A percentile compares a stretch with the other conserved stretches of the same genome.
phyloP scores from a whole-genome alignment of 2,888 invertebrate genomes.

The Desoria tigrina region DNA sequence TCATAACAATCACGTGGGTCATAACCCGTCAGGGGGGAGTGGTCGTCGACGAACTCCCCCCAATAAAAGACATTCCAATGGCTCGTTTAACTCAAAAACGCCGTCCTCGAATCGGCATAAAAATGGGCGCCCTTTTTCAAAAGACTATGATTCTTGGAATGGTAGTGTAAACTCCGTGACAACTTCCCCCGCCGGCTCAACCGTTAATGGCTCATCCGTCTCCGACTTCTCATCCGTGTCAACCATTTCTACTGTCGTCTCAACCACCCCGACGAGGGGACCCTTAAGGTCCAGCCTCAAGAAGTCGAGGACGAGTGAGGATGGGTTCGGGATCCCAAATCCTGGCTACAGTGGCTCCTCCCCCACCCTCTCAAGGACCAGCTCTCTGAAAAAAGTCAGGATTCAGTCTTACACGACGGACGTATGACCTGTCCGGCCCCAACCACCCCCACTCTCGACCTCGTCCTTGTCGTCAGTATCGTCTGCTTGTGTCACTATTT shows the following conservation, averaged over 20 bases:
- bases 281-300: constrained; percentile 80
- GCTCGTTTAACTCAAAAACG: background rate
- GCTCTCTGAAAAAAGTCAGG: constrained; percentile 85
- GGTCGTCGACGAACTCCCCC: constrained; percentile 7
- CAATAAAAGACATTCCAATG: background rate
- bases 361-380: constrained; percentile 78
- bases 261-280: constrained; percentile 58
- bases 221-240: constrained; percentile 47
- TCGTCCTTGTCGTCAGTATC: too few species aligned
- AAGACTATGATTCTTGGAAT: constrained; percentile 38
- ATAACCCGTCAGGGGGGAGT: background rate
- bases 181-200: constrained; percentile 40
- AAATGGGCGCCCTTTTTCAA: constrained; percentile 10
- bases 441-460: background rate
- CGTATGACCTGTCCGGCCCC: constrained; percentile 61
- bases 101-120: background rate
- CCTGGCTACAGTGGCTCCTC: constrained; percentile 81
- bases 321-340: constrained; percentile 79
- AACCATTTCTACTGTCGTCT: constrained; percentile 52
- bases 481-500: too few species aligned
- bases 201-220: constrained; percentile 43
- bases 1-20: constrained; percentile 12
- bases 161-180: constrained; percentile 48
- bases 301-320: constrained; percentile 68
- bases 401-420: constrained; percentile 91